These are phyloP conservation scores for Haemorhous mexicanus DNA, from an alignment of 2,113 vertebrate genomes.

Conservation along the genomic window DNA sequence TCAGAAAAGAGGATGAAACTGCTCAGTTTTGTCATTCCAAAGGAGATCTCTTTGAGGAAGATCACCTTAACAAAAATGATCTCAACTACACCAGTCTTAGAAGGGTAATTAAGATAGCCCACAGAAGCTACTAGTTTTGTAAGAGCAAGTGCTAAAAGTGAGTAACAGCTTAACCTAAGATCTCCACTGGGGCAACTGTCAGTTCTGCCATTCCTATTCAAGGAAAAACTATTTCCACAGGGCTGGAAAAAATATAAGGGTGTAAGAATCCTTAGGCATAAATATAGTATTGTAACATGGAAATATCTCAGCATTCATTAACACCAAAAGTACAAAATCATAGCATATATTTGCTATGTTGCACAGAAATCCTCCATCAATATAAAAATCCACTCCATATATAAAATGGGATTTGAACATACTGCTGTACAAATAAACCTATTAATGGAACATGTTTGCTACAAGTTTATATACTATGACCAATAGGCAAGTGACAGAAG, in stretches of 20 bases:
- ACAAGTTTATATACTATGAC: not conserved
- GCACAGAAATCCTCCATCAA: slow-evolving; percentile 14
- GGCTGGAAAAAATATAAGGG: not conserved
- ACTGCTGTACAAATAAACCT: not conserved
- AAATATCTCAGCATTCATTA: slow-evolving; percentile 38
- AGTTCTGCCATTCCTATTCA: not conserved
- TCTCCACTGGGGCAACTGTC: not conserved
- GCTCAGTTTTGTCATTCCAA: not conserved
- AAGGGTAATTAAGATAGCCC: not conserved
- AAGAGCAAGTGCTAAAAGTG: not conserved
- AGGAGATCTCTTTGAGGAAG: not conserved
- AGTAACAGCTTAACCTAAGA: not conserved
- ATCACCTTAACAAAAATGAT: not conserved
- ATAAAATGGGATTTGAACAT: not conserved
- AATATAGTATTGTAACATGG: slow-evolving; percentile 1
- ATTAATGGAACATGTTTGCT: not conserved
- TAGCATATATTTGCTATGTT: slow-evolving; percentile 13
- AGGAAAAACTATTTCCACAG: not conserved
- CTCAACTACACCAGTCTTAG: not conserved
- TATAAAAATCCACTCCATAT: not conserved
- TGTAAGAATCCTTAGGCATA: not conserved
- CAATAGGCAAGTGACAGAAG: not conserved
- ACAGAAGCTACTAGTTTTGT: not conserved
- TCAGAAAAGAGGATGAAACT: not conserved
- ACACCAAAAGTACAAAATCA: not conserved